Conservation (phyloP, 2,113 vertebrate genomes). For the Paradisaea rubra region DNA sequence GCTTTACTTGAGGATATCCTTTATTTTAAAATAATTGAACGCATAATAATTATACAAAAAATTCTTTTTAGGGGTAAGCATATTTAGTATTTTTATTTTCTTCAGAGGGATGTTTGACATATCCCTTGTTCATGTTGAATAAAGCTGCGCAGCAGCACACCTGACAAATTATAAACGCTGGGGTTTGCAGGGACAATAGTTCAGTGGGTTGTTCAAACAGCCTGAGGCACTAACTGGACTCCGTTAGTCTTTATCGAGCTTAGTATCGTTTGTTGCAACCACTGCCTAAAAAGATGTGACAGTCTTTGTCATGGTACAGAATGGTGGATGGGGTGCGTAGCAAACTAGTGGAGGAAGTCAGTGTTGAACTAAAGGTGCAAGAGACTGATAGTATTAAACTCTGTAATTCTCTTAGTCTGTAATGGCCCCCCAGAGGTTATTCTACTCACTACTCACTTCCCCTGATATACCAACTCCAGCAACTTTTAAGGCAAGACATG, state of each 20-base stretch:
- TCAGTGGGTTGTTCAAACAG: background rate
- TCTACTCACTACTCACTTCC: background rate
- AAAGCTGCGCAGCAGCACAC: background rate
- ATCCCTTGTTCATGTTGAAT: background rate
- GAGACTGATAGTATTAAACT: background rate
- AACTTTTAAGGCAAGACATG: background rate
- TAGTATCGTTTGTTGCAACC: background rate
- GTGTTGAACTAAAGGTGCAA: background rate
- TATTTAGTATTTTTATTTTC: background rate
- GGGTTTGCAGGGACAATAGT: background rate
- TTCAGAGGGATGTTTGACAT: background rate
- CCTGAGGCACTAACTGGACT: background rate
- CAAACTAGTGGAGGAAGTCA: background rate
- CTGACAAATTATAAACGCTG: background rate
- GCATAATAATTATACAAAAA: background rate
- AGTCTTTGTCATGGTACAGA: background rate
- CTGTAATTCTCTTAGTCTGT: background rate
- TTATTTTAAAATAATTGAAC: background rate
- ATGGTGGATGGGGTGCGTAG: background rate
- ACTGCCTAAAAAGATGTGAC: background rate
- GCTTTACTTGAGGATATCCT: background rate
- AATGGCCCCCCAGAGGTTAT: background rate
- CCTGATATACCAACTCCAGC: background rate
- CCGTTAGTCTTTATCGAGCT: background rate
- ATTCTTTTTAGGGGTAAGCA: background rate